Evolutionary conservation across 2,888 invertebrate species (phyloP), one percentile per base, ranked within the genome.

Genomic region (Mystacides longicornis): DNA sequence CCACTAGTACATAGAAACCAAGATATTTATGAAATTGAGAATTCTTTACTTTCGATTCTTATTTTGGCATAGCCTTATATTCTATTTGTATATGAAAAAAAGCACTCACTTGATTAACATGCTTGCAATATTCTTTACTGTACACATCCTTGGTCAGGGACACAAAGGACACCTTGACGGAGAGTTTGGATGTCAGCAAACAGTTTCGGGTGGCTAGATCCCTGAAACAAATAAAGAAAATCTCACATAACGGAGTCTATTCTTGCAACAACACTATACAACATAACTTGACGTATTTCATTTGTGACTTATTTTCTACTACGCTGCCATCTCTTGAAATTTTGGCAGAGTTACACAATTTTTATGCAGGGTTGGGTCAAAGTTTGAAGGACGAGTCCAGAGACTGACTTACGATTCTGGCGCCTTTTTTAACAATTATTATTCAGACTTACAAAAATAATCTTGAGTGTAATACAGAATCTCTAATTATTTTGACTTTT

Each of bases 201-300:
- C 96, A 91, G 73, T 96, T 96, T 16, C 96, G 82, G 0, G 94
- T 87, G 1, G 95, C 93, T 64, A 97, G 80, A 73, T 97, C 96
- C 66, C 81, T 77, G 71, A 33, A 60, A 49, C 55, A 46, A 14
- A 2, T 37, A 46, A 5, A 27, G 27, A 27, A 5, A 27, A 27
- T 11, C n/a, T n/a, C n/a, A n/a, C n/a, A n/a, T n/a, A 23, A n/a
- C n/a, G n/a, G n/a, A n/a, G n/a, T 20, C 4, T 31, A 49, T 11
- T 16, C 21, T 23, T 48, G 49, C 31, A 42, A 46, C 23, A 20
- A 45, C n/a, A 51, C 22, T 20, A 19, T 2, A 51, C 4, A 51
- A 7, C 20, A 21, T 14, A 48, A 5, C 20, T 48, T n/a, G n/a
- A n/a, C n/a, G n/a, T n/a, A n/a, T n/a, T n/a, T n/a, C n/a, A n/a